Evolutionary conservation across 2,113 vertebrate genomes (phyloP).

Genomic region (Tragulus kanchil): DNA sequence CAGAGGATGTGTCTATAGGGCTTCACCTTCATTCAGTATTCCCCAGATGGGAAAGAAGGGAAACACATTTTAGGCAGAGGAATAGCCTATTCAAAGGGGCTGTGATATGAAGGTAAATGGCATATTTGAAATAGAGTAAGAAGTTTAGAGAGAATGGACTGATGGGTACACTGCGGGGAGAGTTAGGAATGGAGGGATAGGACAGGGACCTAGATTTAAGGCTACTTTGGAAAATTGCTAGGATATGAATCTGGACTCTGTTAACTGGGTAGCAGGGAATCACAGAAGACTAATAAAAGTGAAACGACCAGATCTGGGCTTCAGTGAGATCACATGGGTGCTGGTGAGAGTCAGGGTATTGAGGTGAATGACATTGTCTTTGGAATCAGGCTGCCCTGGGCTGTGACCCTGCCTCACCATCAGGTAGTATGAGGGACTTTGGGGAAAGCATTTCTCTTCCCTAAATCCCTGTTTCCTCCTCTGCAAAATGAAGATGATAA

Average conservation of each 20-base stretch:
- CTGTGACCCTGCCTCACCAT: not conserved
- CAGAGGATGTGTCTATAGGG: not conserved
- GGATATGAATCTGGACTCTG: not conserved
- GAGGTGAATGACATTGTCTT: not conserved
- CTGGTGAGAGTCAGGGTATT: not conserved
- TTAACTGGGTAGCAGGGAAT: not conserved
- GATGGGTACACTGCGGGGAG: not conserved
- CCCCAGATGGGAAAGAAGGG: not conserved
- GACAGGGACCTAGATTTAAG: not conserved
- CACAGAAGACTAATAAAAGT: not conserved
- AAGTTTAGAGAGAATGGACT: not conserved
- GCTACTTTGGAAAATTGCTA: not conserved
- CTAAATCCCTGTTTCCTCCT: not conserved
- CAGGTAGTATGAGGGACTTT: not conserved
- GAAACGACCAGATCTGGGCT: not conserved
- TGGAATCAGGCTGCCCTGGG: not conserved
- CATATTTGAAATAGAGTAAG: not conserved
- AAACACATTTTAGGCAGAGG: not conserved
- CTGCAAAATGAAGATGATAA: conserved; percentile 2
- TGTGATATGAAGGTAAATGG: not conserved
- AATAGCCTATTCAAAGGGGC: not conserved
- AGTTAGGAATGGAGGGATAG: not conserved
- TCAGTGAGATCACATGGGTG: not conserved
- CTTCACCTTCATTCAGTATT: not conserved
- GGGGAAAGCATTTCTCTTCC: not conserved